Evolutionary conservation across 2,888 invertebrate genomes (phyloP).

Genomic region (Pelosia muscerda): DNA sequence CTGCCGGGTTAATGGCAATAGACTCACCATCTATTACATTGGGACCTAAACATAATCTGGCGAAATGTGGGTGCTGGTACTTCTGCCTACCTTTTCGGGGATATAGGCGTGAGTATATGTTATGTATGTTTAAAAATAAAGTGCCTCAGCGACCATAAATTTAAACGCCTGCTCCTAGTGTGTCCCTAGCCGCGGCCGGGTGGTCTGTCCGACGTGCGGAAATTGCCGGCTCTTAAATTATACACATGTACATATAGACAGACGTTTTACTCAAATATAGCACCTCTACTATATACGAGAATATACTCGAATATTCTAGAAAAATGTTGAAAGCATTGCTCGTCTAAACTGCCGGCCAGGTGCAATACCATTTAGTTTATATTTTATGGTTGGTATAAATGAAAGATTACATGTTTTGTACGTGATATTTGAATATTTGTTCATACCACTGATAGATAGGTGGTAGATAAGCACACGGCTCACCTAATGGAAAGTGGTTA

Average conservation of each 20-base stretch:
- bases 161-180: constrained; percentile 22
- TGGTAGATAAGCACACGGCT: too few species aligned
- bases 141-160: neutral
- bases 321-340: neutral
- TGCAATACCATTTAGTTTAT: neutral
- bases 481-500: too few species aligned
- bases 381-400: neutral
- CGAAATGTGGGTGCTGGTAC: too few species aligned
- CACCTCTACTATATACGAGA: constrained; percentile 37
- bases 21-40: too few species aligned
- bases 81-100: too few species aligned
- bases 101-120: too few species aligned
- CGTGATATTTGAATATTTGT: too few species aligned
- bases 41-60: too few species aligned
- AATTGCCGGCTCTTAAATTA: constrained; percentile 53
- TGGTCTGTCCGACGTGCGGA: constrained; percentile 47
- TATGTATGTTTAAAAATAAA: too few species aligned
- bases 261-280: constrained; percentile 44
- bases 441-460: too few species aligned
- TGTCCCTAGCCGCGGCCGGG: constrained; percentile 29
- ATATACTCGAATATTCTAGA: constrained; percentile 22
- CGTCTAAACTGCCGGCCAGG: neutral
- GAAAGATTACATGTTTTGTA: neutral
- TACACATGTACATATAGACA: constrained; percentile 38
- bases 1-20: too few species aligned